Conservation (phyloP, 2,113 vertebrate genomes). For the Scatophagus argus region DNA sequence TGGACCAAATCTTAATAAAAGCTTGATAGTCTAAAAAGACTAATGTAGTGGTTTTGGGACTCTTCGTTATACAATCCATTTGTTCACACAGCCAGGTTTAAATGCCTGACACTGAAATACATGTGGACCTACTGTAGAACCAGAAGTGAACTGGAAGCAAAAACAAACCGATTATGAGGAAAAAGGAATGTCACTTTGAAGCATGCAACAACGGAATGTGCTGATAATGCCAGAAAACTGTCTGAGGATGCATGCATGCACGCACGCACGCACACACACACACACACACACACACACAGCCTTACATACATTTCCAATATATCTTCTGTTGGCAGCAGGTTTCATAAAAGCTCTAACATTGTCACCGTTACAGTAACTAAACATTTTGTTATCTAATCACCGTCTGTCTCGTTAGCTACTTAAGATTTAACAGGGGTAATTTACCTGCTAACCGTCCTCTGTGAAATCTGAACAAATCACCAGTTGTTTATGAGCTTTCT, state of each 20-base stretch:
- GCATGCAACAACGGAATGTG: slow-evolving; percentile 64
- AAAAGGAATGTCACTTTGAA: slow-evolving; percentile 56
- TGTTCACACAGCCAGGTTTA: slow-evolving; percentile 20
- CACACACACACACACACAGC: not conserved
- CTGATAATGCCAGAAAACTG: slow-evolving; percentile 54
- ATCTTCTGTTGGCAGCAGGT: not conserved
- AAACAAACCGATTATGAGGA: slow-evolving; percentile 44
- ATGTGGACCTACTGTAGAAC: slow-evolving; percentile 6
- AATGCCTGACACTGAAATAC: not conserved
- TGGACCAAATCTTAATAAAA: slow-evolving; percentile 3
- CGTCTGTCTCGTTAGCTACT: not conserved
- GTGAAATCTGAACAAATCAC: not conserved
- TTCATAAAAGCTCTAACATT: not conserved
- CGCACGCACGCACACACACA: not conserved
- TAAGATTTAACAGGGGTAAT: slow-evolving; percentile 2
- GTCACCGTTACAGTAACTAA: not conserved
- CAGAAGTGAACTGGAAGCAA: slow-evolving; percentile 12
- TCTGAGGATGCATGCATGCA: slow-evolving; percentile 46
- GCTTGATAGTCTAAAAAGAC: not conserved
- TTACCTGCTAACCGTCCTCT: not conserved
- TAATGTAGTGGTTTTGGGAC: not conserved
- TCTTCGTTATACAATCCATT: not conserved
- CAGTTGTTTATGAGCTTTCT: too few relatives aligned
- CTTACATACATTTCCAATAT: not conserved
- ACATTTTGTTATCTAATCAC: slow-evolving; percentile 15